Evolutionary conservation across 2,888 invertebrate species (phyloP).

Genomic region (Hypena proboscidalis): DNA sequence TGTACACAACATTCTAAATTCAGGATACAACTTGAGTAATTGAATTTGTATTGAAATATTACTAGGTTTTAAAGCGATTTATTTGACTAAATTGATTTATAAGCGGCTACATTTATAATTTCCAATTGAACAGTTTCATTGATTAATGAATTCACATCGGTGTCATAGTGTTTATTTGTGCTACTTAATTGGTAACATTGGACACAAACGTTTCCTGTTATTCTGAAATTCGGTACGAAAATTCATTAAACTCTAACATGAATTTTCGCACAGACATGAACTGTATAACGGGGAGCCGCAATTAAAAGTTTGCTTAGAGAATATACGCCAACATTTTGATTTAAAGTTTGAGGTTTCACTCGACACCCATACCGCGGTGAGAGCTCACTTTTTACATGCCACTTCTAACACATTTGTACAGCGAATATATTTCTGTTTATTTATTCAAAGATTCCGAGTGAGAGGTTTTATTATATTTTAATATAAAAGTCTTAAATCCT

Average conservation of each 20-base stretch:
- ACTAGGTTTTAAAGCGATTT: no score
- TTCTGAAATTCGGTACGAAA: constrained; percentile 61
- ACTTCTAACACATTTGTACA: constrained; percentile 20
- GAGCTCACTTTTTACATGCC: constrained; percentile 46
- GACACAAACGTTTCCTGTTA: constrained; percentile 50
- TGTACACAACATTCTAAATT: constrained; percentile 3
- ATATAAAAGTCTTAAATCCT: no score
- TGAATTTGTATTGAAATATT: constrained; percentile 15
- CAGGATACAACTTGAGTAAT: constrained; percentile 2
- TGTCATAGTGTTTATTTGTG: constrained; percentile 47
- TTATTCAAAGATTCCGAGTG: no score
- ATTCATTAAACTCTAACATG: constrained; percentile 78
- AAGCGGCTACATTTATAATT: constrained; percentile 10
- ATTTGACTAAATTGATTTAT: constrained; percentile 17
- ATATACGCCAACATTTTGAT: constrained; percentile 78
- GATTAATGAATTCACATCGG: constrained; percentile 26
- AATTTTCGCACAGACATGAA: constrained; percentile 69
- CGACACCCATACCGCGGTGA: constrained; percentile 46
- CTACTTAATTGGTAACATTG: constrained; percentile 49
- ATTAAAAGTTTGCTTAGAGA: constrained; percentile 78
- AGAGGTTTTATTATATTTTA: no score
- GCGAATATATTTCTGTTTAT: no score
- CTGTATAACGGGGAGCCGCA: constrained; percentile 74
- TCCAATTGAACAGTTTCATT: constrained; percentile 10
- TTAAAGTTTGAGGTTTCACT: constrained; percentile 70